Percentiles rank a stretch among this genome's conserved stretches.
These are phyloP conservation scores for Cotesia vestalis DNA, from an alignment of 1,140 invertebrate genomes.

Conservation along the genomic window DNA sequence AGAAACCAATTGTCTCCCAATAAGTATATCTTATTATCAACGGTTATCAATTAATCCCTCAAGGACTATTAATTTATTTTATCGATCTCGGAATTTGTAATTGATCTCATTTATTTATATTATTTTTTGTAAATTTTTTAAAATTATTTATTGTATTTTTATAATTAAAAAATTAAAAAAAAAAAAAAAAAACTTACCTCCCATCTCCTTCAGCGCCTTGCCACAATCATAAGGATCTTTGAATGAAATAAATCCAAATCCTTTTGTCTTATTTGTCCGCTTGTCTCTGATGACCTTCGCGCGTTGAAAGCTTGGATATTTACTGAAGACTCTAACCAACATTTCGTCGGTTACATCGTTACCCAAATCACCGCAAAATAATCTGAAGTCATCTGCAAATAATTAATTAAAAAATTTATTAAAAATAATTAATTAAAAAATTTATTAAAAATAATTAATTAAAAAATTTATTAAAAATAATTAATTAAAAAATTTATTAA, in stretches of 20 bases:
- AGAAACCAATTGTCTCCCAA: constrained; percentile 26
- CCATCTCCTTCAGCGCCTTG: constrained; percentile 98
- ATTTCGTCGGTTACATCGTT: constrained; percentile 99
- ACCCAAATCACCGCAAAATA: constrained; percentile 98
- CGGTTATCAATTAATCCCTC: not conserved
- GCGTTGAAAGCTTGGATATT: constrained; percentile 93
- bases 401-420: constrained; percentile 40
- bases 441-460: not conserved
- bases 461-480: too few relatives aligned
- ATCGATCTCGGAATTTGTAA: constrained; percentile 19
- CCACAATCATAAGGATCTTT: constrained; percentile 98
- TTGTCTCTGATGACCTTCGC: constrained; percentile 97
- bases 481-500: constrained; percentile 39
- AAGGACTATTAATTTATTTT: too few relatives aligned
- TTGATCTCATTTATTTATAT: constrained; percentile 9
- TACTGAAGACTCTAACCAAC: constrained; percentile 90
- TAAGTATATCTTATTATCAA: not conserved
- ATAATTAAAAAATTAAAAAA: constrained; percentile 9
- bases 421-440: constrained; percentile 10
- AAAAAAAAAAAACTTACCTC: constrained; percentile 70
- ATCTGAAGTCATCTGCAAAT: constrained; percentile 89
- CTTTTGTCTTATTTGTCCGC: constrained; percentile 97
- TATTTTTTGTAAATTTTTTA: not conserved
- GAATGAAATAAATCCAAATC: constrained; percentile 99
- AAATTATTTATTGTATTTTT: not conserved